Percentiles rank a stretch among this genome's conserved stretches.
These are phyloP conservation scores for Nyleta sp. DNA, from an alignment of 2,888 invertebrate species.

Conservation along the genomic window DNA sequence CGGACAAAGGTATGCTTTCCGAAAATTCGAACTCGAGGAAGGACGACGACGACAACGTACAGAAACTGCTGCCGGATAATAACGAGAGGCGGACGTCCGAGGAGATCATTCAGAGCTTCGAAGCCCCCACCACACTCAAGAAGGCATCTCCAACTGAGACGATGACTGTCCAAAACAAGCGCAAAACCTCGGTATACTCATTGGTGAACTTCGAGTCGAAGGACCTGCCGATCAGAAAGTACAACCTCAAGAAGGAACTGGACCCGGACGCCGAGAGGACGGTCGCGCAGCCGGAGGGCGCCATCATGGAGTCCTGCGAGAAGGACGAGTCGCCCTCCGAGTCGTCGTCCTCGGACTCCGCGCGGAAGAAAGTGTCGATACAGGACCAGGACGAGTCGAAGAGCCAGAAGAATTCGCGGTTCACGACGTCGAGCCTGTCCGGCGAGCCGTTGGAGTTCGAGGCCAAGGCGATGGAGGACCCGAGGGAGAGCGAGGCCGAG, in stretches of 20 bases:
- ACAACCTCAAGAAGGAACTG: conserved; percentile 45
- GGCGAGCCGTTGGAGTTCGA: conserved; percentile 72
- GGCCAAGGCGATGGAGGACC: conserved; percentile 66
- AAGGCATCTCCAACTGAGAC: conserved; percentile 62
- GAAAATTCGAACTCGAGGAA: conserved; percentile 63
- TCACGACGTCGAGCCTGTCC: conserved; percentile 77
- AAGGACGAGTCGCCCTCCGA: conserved; percentile 21
- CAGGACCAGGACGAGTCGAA: conserved; percentile 36
- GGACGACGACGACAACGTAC: conserved; percentile 58
- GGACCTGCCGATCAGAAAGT: conserved; percentile 64
- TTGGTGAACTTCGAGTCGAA: conserved; percentile 68
- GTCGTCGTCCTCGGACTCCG: conserved; percentile 49
- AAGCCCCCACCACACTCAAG: conserved; percentile 62
- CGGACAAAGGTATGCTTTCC: conserved; percentile 70
- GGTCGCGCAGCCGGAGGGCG: conserved; percentile 18
- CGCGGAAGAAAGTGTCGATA: conserved; percentile 62
- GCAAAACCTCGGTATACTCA: conserved; percentile 70
- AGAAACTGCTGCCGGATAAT: conserved; percentile 60
- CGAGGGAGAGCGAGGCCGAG: conserved; percentile 67
- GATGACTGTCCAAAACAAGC: conserved; percentile 65
- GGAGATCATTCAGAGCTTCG: conserved; percentile 67
- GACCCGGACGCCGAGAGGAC: conserved; percentile 9
- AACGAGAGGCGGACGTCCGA: conserved; percentile 63
- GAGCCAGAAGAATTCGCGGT: conserved; percentile 75
- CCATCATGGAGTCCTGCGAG: conserved; percentile 27